These are phyloP conservation scores for Gymnocheta viridis DNA, from an alignment of 2,888 invertebrate species.

Conservation along the genomic window DNA sequence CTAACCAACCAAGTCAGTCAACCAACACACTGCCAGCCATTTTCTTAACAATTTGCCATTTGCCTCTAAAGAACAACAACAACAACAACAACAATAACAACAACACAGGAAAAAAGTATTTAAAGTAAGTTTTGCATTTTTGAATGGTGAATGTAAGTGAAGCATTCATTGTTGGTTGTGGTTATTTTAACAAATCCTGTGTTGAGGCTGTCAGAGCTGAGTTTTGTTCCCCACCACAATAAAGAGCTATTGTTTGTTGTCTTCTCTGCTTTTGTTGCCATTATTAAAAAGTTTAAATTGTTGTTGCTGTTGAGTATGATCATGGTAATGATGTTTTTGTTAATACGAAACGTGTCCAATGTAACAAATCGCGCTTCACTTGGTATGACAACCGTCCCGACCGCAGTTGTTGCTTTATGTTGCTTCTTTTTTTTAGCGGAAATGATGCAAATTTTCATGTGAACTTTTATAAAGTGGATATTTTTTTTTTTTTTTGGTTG, in stretches of 20 bases:
- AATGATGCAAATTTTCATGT: constrained; percentile 67
- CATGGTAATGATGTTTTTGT: constrained; percentile 74
- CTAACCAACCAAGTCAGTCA: constrained; percentile 36
- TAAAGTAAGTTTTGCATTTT: not conserved
- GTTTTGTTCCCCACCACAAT: not conserved
- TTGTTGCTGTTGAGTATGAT: constrained; percentile 51
- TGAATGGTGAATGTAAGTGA: constrained; percentile 64
- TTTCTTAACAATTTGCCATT: constrained; percentile 69
- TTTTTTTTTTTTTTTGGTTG: constrained; percentile 10
- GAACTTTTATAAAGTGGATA: constrained; percentile 60
- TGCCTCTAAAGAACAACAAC: constrained; percentile 48
- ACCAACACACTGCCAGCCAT: constrained; percentile 48
- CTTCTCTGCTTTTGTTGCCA: constrained; percentile 37
- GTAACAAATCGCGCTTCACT: constrained; percentile 59
- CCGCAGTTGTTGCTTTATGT: constrained; percentile 61
- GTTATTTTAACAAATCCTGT: constrained; percentile 62
- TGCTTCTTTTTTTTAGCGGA: constrained; percentile 51
- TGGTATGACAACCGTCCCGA: constrained; percentile 36
- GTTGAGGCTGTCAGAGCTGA: constrained; percentile 38
- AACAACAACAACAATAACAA: not conserved
- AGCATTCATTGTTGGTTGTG: constrained; percentile 61
- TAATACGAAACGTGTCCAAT: constrained; percentile 78
- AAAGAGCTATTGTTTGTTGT: constrained; percentile 25
- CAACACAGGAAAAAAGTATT: not conserved
- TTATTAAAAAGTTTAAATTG: constrained; percentile 51